Base-by-base conservation (phyloP, 2,113 vertebrate genomes). In the Cyanistes caeruleus region DNA sequence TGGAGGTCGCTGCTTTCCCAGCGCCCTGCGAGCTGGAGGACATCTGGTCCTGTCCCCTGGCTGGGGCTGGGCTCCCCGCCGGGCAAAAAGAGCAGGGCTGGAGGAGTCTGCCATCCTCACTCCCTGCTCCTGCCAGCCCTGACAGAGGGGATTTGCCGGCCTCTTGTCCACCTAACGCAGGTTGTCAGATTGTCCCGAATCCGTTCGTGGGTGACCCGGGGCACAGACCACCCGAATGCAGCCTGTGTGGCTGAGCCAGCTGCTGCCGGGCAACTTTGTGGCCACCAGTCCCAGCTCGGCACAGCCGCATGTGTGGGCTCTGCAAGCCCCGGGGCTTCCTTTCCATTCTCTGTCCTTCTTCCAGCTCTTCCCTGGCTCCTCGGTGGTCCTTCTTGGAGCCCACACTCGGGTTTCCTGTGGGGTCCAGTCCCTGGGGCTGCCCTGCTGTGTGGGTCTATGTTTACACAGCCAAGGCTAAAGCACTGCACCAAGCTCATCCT, bases 1-100 rank as follows among this genome's bases (percentile, higher is more conserved):
- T 27, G 4, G 91, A 97, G 97, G 98, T 98, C 97, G 48, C 96
- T 10, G 51, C 92, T 96, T 99, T 99, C 98, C 98, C 98, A 99
- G 97, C 97, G 96, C 95, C 97, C 95, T 51, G 82, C 35, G n/a
- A 87, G 95, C 77, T 39, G 43, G 43, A 43, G 24, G 90, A 96
- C 98, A 99, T 98, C 98, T 99, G 99, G 94, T 98, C 96, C 94
- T 87, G 95, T 98, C 97, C 84, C 58, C 1, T 12, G 55, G 28
- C 90, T 48, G 44, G 87, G 92, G 96, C 73, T 73, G 90, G 97
- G 97, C 98, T 98, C 98, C 98, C 98, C 86, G 91, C 95, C 39
- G 97, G 87, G 79, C 95, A 98, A 94, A 87, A 97, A 97, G 97
- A 98, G 95, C 51, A 4, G 27, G 73, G 33, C 43, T 0, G 65